Conservation (phyloP, 2,113 vertebrate genomes). For the Scartelaos histophorus region DNA sequence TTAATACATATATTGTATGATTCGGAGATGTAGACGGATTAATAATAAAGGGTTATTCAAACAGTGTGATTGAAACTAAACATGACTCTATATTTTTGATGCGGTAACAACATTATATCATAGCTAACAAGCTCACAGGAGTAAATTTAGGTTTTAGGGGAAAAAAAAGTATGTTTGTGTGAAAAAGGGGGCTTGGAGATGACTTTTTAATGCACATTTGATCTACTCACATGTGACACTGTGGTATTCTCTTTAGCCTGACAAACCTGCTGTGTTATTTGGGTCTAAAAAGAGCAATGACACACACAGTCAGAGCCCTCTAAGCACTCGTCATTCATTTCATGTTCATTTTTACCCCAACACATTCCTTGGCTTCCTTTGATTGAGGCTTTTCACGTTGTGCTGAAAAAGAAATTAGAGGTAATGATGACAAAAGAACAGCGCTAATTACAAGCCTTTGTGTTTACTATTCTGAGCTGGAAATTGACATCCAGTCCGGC, state of each 20-base stretch:
- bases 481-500: constrained; percentile 74
- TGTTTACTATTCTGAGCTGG: constrained; percentile 71
- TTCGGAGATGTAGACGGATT: too few relatives aligned
- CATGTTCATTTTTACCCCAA: constrained; percentile 46
- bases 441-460: constrained; percentile 82
- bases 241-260: background rate
- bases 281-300: constrained; percentile 21
- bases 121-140: too few relatives aligned
- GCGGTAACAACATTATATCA: too few relatives aligned
- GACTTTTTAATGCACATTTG: background rate
- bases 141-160: too few relatives aligned
- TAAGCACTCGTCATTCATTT: constrained; percentile 24
- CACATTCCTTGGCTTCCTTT: constrained; percentile 54
- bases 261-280: constrained; percentile 2
- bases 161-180: too few relatives aligned
- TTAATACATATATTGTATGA: too few relatives aligned
- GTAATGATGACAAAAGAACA: constrained; percentile 74
- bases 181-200: background rate
- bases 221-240: constrained; percentile 2
- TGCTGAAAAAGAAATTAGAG: constrained; percentile 61
- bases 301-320: constrained; percentile 1
- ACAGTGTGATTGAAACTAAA: too few relatives aligned
- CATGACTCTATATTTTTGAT: too few relatives aligned
- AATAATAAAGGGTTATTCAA: too few relatives aligned
- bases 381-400: constrained; percentile 37